Percentiles rank a stretch among this genome's conserved stretches.
Conservation (phyloP, 2,113 vertebrate species). For the Lathamus discolor region DNA sequence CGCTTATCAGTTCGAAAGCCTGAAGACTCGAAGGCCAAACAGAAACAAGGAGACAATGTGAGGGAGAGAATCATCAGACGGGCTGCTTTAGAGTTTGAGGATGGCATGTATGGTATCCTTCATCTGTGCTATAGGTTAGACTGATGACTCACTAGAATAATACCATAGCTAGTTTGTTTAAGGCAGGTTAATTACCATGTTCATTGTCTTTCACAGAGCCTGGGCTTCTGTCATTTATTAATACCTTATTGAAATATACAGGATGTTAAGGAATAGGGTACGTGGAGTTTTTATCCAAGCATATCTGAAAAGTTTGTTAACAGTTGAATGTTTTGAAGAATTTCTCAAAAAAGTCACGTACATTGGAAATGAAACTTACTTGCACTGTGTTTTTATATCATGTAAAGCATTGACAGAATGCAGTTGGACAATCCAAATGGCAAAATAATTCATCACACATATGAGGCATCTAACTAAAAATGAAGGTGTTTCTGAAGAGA, state of each 20-base stretch:
- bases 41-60: constrained; percentile 85
- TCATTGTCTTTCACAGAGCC: background rate
- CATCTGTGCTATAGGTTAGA: background rate
- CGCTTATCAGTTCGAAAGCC: constrained; percentile 85
- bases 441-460: background rate
- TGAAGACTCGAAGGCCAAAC: constrained; percentile 76
- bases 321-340: background rate
- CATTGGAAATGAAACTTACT: background rate
- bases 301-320: background rate
- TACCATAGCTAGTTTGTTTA: background rate
- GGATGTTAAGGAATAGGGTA: background rate
- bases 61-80: constrained; percentile 93
- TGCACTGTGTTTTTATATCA: background rate
- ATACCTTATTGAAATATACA: background rate
- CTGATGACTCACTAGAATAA: background rate
- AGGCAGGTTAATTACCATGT: background rate
- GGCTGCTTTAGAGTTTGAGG: constrained; percentile 94
- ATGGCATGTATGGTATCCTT: constrained; percentile 99
- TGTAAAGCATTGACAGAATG: background rate
- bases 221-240: background rate
- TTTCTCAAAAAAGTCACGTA: background rate
- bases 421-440: background rate
- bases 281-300: background rate
- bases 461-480: background rate
- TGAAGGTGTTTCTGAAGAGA: background rate